Percentiles rank a stretch among this genome's conserved stretches.
Evolutionary conservation across 92 coral and sea anemone species (phyloP).

Genomic region (Palythoa grandis): DNA sequence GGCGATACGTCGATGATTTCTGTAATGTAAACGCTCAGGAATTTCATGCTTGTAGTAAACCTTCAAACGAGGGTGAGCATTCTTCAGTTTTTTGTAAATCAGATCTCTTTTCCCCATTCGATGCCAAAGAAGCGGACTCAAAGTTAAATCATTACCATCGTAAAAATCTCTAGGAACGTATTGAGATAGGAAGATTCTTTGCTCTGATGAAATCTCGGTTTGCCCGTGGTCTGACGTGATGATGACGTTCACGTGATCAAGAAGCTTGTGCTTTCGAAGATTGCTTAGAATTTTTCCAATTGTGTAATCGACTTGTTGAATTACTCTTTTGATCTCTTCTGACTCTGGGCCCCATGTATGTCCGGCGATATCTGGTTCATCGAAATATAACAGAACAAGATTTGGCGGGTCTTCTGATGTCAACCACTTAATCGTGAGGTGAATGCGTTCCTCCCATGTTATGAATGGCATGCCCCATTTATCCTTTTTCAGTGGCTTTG

Average conservation of each 20-base stretch:
- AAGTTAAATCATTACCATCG: constrained; percentile 74
- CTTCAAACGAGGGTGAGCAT: constrained; percentile 66
- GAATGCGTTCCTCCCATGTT: constrained; percentile 64
- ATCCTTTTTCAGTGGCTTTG: constrained; percentile 54
- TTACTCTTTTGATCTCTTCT: constrained; percentile 47
- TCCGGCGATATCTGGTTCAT: constrained; percentile 79
- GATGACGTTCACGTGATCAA: constrained; percentile 78
- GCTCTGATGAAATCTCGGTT: constrained; percentile 64
- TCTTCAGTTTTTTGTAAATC: constrained; percentile 69
- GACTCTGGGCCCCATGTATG: constrained; percentile 73
- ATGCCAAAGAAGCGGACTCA: constrained; percentile 70
- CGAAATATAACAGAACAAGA: constrained; percentile 82
- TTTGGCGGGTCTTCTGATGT: constrained; percentile 78
- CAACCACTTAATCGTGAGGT: constrained; percentile 72
- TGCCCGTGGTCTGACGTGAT: constrained; percentile 91
- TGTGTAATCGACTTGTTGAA: constrained; percentile 64
- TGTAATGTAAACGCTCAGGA: constrained; percentile 69
- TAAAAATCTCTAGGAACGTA: constrained; percentile 62
- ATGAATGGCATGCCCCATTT: constrained; percentile 67
- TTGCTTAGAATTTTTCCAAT: constrained; percentile 69
- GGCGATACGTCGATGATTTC: constrained; percentile 73
- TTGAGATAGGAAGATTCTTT: constrained; percentile 58
- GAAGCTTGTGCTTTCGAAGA: constrained; percentile 51
- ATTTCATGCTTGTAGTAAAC: constrained; percentile 79
- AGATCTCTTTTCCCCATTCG: constrained; percentile 58